Base-by-base conservation (phyloP, 2,113 vertebrate genomes). In the Rynchops niger region DNA sequence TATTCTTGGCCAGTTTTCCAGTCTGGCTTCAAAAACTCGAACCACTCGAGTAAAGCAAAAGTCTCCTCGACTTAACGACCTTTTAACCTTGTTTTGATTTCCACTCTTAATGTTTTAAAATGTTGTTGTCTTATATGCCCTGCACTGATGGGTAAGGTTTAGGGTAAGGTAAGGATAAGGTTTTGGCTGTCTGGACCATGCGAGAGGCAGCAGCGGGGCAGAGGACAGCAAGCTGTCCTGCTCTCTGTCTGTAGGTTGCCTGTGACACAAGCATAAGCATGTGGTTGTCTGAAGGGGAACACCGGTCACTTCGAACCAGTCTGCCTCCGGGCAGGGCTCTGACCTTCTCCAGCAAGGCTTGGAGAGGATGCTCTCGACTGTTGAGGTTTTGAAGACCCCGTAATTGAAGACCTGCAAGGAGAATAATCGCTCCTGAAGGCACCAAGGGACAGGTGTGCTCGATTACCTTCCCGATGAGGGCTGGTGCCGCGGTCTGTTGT, bases 231-330 rank as follows among this genome's bases (percentile, higher is more conserved):
- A 3, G 32, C 20, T 76, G 21, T 82, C 50, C 59, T 8, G 4
- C 49, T 72, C 9, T 36, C 38, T 30, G 1, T n/a, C 36, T 69
- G 36, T 36, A 29, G 49, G 45, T 42, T 29, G 38, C 32, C n/a
- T 23, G 26, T 23, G n/a, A 23, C 82, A 59, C 50, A 12, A 26
- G 25, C 20, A 5, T 2, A 12, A 26, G 25, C 20, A 5, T 2
- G 1, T 27, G 16, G 34, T 62, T 67, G 27, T 62, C 9, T 0
- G 0, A 49, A 71, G 13, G 36, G 7, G 8, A 82, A 36, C 50
- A 45, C 25, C 0, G 9, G 29, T 93, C 34, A 21, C 52, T 17
- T 65, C 55, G 38, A 61, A 1, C 14, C 18, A 42, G 66, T 26
- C 58, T 47, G 6, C 50, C 52, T 76, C 0, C 0, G 61, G 19